Conservation (phyloP, 2,797 vertebrate species). For the Hephaestus fuliginosus region DNA sequence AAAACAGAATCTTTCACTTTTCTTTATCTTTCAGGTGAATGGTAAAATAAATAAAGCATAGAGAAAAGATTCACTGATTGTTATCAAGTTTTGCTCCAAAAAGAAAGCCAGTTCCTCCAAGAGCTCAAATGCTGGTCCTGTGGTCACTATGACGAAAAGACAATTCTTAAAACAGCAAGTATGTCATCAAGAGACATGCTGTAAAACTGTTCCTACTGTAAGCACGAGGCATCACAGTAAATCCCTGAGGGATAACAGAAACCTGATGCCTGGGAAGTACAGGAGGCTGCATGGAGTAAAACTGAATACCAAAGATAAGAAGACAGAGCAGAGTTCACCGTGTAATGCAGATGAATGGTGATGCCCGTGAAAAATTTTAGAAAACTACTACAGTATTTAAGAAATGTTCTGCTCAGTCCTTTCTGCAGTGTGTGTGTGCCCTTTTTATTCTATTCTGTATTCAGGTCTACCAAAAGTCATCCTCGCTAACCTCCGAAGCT, state of each 20-base stretch:
- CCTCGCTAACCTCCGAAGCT: slow-evolving; percentile 31
- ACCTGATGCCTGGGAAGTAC: neutral
- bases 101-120: neutral
- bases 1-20: slow-evolving; percentile 8
- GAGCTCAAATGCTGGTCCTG: neutral
- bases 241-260: slow-evolving; percentile 7
- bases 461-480: slow-evolving; percentile 29
- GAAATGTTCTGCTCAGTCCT: neutral
- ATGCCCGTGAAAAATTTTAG: slow-evolving; percentile 7
- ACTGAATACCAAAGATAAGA: slow-evolving; percentile 17
- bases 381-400: slow-evolving; percentile 3
- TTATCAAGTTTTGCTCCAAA: neutral
- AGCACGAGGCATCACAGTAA: slow-evolving; percentile 9
- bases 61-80: slow-evolving; percentile 5
- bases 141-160: neutral
- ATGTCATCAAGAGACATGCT: slow-evolving; percentile 2
- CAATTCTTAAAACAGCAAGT: neutral
- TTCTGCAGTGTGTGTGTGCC: neutral
- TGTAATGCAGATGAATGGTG: neutral
- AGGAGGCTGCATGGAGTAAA: neutral
- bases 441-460: slow-evolving; percentile 41
- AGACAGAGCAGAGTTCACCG: neutral
- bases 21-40: neutral
- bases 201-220: neutral
- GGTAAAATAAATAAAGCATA: neutral